Percentiles rank a stretch among this genome's conserved stretches.
These are phyloP conservation scores for Chromis chromis DNA, from an alignment of 2,797 vertebrate species.

Conservation along the genomic window DNA sequence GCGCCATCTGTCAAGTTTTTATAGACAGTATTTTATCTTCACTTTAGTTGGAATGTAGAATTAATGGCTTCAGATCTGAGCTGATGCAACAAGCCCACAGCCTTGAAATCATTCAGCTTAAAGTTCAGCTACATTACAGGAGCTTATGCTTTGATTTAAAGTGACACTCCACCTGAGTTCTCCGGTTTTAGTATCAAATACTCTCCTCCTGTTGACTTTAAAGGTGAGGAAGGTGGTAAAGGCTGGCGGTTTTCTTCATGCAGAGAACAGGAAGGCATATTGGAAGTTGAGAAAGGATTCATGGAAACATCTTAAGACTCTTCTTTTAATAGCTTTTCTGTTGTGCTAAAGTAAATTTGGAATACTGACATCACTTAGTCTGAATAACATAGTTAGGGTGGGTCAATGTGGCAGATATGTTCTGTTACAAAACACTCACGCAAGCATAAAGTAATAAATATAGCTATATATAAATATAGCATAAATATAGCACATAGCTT, in stretches of 20 bases:
- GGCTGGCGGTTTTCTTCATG: constrained; percentile 18
- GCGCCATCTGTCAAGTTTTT: constrained; percentile 23
- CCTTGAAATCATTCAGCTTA: constrained; percentile 46
- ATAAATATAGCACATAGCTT: too few species aligned
- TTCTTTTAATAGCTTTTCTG: neutral
- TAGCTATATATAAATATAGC: too few species aligned
- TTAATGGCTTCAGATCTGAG: constrained; percentile 38
- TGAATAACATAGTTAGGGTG: too few species aligned
- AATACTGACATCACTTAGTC: neutral
- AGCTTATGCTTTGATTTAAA: constrained; percentile 37
- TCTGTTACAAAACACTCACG: neutral
- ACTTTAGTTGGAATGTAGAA: constrained; percentile 33
- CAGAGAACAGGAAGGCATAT: neutral
- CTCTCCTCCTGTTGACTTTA: constrained; percentile 25
- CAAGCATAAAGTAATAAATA: too few species aligned
- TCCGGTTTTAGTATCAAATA: constrained; percentile 16
- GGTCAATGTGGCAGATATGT: too few species aligned
- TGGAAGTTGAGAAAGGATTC: too few species aligned
- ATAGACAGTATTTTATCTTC: constrained; percentile 26
- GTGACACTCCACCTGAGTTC: constrained; percentile 14
- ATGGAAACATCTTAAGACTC: neutral
- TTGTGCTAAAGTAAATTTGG: neutral
- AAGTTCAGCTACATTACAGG: constrained; percentile 34
- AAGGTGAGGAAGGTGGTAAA: constrained; percentile 15
- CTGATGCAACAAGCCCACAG: constrained; percentile 55